Conservation (phyloP, 2,888 invertebrate genomes). For the Agonopterix alstromeriana region DNA sequence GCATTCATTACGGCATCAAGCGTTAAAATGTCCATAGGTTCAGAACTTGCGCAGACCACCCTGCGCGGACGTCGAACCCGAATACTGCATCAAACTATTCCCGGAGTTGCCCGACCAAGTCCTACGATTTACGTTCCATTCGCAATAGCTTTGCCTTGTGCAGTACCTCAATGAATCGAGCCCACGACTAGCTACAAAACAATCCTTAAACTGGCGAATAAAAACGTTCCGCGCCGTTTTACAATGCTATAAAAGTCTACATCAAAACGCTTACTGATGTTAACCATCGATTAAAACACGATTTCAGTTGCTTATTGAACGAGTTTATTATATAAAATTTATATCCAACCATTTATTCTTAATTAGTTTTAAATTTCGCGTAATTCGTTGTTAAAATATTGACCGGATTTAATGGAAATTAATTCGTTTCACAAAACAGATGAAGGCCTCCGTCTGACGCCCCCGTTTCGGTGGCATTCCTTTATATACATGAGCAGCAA, state of each 20-base stretch:
- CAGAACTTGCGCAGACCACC: slow-evolving; percentile 31
- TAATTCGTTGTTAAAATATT: no score
- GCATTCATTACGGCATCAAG: not conserved
- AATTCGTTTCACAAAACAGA: slow-evolving; percentile 16
- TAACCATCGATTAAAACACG: not conserved
- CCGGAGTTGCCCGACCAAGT: slow-evolving; percentile 18
- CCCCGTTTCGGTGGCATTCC: slow-evolving; percentile 17
- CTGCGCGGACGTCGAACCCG: slow-evolving; percentile 40
- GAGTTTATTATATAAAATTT: no score
- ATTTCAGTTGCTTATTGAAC: no score
- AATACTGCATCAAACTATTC: slow-evolving; percentile 42
- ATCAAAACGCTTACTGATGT: slow-evolving; percentile 33
- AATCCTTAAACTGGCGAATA: slow-evolving; percentile 28
- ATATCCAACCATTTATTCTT: no score
- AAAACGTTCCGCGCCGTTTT: slow-evolving; percentile 45
- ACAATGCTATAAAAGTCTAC: slow-evolving; percentile 44
- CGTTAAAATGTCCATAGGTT: not conserved
- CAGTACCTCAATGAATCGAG: slow-evolving; percentile 30
- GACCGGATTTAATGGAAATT: slow-evolving; percentile 1
- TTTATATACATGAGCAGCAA: slow-evolving; percentile 29
- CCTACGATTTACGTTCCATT: slow-evolving; percentile 43
- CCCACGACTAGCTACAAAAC: slow-evolving; percentile 23
- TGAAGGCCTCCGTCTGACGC: slow-evolving; percentile 17
- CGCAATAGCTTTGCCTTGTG: slow-evolving; percentile 30
- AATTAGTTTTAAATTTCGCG: not conserved